Evolutionary conservation across 92 coral and sea anemone genomes (phyloP), one percentile per base, ranked within the genome.

Genomic region (Umimayanthus kanabou): DNA sequence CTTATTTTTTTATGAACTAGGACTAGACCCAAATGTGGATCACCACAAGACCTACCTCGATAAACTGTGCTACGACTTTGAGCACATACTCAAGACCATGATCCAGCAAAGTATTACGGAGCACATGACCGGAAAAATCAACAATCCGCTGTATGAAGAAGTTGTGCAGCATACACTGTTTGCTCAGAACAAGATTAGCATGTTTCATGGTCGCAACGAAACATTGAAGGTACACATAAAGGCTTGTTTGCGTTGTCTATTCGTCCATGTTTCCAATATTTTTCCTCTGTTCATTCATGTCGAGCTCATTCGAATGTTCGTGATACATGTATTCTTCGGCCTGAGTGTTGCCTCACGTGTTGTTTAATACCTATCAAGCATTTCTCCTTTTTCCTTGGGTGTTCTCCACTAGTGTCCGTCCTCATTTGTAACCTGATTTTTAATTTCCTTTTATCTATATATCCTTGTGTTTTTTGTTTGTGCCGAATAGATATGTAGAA

Each of bases 161-260:
- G 96, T 93, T 22, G 90, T 85, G 25, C 96, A 93, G 65, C 98
- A 95, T 84, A 89, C 89, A 26, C 82, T 88, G 85, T 95, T 95
- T 87, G 94, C 96, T 42, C 95, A 90, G 86, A 77, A 45, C 29
- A 95, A 89, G 83, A 43, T 91, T 29, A 90, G 76, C 40, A 88
- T 92, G 90, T 92, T 95, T 87, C 91, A 91, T 67, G 96, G 98
- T 16, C 88, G 98, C 28, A 80, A 91, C 25, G 30, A 45, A 33
- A 91, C 94, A 1, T 76, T 95, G 9, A 71, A 89, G 94, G 94
- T 92, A 88, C 25, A 2, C 47, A 80, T 53, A 4, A 39, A 43
- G 57, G 29, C 25, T 76, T 47, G 25, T 18, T n/a, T 40, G 37
- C 22, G 47, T 23, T 39, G 29, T 76, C 26, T 6, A 22, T 61